A percentile compares a stretch with the other conserved stretches of the same genome.
Evolutionary conservation across 2,888 invertebrate species (phyloP).

Genomic region (Erynnis tages): DNA sequence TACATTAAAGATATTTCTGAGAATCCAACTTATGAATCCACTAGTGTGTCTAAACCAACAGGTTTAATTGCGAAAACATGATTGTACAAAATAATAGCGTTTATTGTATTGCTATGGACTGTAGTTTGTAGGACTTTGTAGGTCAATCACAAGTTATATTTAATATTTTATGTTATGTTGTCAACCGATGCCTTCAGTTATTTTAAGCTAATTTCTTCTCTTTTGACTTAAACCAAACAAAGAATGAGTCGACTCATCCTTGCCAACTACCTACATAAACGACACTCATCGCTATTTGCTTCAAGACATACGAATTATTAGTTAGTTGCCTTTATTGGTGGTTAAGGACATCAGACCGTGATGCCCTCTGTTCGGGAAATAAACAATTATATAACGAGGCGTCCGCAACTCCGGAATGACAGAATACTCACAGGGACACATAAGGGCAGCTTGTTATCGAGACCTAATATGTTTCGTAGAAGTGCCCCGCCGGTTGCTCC

Average conservation of each 20-base stretch:
- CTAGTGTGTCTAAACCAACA: too few species aligned
- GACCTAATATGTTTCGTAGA: neutral
- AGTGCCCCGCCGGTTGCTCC: neutral
- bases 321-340: conserved; percentile 36
- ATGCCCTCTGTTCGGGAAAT: neutral
- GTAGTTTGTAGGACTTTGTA: too few species aligned
- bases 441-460: conserved; percentile 4
- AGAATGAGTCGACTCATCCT: conserved; percentile 63
- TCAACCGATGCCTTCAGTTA: neutral
- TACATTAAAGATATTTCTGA: too few species aligned
- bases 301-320: conserved; percentile 36
- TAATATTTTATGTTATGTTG: neutral
- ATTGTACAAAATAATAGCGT: too few species aligned
- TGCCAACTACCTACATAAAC: conserved; percentile 60
- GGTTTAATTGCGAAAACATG: too few species aligned
- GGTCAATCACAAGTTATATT: too few species aligned
- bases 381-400: neutral
- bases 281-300: conserved; percentile 54
- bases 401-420: neutral
- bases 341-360: conserved; percentile 4
- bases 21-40: too few species aligned
- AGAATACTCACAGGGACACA: neutral
- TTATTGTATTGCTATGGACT: too few species aligned
- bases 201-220: conserved; percentile 31
- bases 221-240: conserved; percentile 55